Evolutionary conservation across 30 jellyfish, hydroid and myxozoan genomes (phyloP).

Genomic region (Cassiopea xamachana): DNA sequence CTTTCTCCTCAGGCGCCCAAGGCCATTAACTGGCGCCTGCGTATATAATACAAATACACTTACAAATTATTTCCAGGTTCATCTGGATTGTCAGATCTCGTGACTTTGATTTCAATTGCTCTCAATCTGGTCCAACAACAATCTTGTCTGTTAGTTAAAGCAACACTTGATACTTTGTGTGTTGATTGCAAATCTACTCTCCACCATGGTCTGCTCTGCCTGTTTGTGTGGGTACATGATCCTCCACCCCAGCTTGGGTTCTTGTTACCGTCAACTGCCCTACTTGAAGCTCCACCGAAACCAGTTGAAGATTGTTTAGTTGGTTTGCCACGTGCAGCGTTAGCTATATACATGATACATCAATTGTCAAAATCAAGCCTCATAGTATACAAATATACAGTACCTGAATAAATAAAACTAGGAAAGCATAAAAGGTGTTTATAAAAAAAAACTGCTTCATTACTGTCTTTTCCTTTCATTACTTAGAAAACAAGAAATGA

Average conservation of each 20-base stretch:
- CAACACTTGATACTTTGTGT: slow-evolving; percentile 40
- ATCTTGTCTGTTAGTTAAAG: slow-evolving; percentile 66
- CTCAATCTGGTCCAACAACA: slow-evolving; percentile 51
- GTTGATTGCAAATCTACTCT: slow-evolving; percentile 58
- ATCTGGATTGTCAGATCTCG: slow-evolving; percentile 33
- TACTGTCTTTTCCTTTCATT: no score
- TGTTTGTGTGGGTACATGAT: slow-evolving; percentile 67
- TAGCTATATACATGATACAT: slow-evolving; percentile 13
- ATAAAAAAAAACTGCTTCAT: no score
- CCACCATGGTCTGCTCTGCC: slow-evolving; percentile 69
- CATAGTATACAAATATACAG: no score
- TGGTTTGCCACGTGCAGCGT: slow-evolving; percentile 60
- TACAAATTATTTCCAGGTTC: slow-evolving; percentile 46
- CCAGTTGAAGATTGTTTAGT: slow-evolving; percentile 73
- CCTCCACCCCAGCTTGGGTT: slow-evolving; percentile 52
- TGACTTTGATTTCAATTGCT: slow-evolving; percentile 50
- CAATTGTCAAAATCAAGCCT: background rate
- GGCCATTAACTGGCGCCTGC: no score
- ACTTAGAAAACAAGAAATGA: no score
- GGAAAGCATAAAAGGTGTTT: no score
- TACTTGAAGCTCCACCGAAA: slow-evolving; percentile 58
- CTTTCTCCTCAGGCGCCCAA: no score
- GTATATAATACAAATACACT: slow-evolving; percentile 15
- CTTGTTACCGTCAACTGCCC: slow-evolving; percentile 71
- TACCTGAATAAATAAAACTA: no score